Evolutionary conservation across 2,888 invertebrate species (phyloP).

Genomic region (Acrobasis consociella): DNA sequence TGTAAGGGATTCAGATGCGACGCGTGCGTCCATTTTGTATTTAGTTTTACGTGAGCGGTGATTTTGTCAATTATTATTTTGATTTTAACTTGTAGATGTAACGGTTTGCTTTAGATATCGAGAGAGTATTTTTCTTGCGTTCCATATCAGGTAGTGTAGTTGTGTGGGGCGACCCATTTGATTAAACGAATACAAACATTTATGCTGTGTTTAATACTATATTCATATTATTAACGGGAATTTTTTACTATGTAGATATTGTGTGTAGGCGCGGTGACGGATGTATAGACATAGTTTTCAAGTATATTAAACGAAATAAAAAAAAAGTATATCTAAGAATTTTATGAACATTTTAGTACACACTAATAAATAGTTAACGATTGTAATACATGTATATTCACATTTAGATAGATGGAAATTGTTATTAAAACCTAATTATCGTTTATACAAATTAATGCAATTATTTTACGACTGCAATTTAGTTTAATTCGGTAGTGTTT

Average conservation of each 20-base stretch:
- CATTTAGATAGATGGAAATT: slow-evolving; percentile 69
- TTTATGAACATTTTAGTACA: slow-evolving; percentile 72
- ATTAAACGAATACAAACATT: slow-evolving; percentile 48
- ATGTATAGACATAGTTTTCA: slow-evolving; percentile 65
- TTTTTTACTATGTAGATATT: slow-evolving; percentile 63
- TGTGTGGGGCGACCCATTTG: slow-evolving; percentile 36
- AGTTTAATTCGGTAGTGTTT: slow-evolving; percentile 50
- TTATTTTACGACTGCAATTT: slow-evolving; percentile 57
- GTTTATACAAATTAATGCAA: slow-evolving; percentile 42
- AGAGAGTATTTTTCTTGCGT: slow-evolving; percentile 63
- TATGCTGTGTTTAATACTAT: slow-evolving; percentile 62
- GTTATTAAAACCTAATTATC: slow-evolving; percentile 30
- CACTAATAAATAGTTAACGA: slow-evolving; percentile 60
- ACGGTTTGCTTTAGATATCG: slow-evolving; percentile 54
- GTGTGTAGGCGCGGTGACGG: slow-evolving; percentile 71
- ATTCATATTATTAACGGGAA: slow-evolving; percentile 58
- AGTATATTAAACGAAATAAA: slow-evolving; percentile 58
- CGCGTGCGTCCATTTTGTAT: slow-evolving; percentile 26
- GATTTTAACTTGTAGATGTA: slow-evolving; percentile 44
- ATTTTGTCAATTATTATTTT: slow-evolving; percentile 73
- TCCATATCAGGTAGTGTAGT: slow-evolving; percentile 64
- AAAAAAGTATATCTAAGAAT: slow-evolving; percentile 58
- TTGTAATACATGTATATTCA: slow-evolving; percentile 69
- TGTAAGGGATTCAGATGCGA: slow-evolving; percentile 48
- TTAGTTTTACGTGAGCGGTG: slow-evolving; percentile 59